Base-by-base conservation (phyloP, 2,888 invertebrate species). In the Ormyrus rosae region DNA sequence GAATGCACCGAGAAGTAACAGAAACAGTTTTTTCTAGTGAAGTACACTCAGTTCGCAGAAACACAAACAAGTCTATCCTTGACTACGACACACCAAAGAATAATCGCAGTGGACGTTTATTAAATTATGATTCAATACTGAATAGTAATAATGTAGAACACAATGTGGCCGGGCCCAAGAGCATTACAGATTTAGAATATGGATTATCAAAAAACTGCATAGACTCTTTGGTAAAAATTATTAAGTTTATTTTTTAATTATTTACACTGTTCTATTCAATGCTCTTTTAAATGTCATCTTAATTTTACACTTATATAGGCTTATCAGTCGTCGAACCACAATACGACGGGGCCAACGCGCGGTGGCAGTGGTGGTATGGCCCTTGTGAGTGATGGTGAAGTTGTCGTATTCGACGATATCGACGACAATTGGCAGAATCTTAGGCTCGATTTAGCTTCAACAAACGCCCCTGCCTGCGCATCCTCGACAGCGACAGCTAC, bases 341-440 rank as follows among this genome's bases (percentile, higher is more conserved):
- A 78, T 74, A 88, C 90, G 68, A 89, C 90, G 34, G 34, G 34
- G 45, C 89, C 87, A 68, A 89, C 86, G 73, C 90, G 89, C 88
- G 91, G 88, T 83, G 46, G 56, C n/a, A 46, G 48, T 48, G 53
- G 67, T 13, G 56, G 76, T 5, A 90, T 90, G 91, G 89, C 91
- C 45, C 89, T 91, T 13, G 94, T 95, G 82, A 94, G 94, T 72
- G 95, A 95, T 81, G 95, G 94, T 34, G 96, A 95, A 89, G 95
- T 96, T 69, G 96, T 96, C 85, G 96, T 96, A 72, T 96, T 97
- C 87, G 96, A 97, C 89, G 96, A 97, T 90, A 95, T 95, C 82
- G 95, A 95, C 83, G 97, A 97, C 86, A 95, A 94, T 87, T 96
- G 96, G 82, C 95, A 95, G 91, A 94, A 94, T 92, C 79, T 90